Base-by-base conservation (phyloP, 2,888 invertebrate species). In the Meandrusa payeni region DNA sequence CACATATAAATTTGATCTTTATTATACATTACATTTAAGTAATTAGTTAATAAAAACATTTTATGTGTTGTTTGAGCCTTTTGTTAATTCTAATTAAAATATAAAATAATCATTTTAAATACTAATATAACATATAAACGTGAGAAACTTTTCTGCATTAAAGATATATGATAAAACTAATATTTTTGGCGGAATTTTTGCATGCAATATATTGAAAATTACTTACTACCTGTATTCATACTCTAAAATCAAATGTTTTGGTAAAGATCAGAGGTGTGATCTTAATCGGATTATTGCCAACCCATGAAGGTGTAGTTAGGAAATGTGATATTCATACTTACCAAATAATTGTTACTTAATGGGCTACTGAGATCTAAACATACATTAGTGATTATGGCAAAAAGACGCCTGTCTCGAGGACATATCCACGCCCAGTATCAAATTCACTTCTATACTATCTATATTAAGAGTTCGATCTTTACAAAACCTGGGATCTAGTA, bases 351-450 rank as follows among this genome's bases (percentile, higher is more conserved):
- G 15, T 24, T 64, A 67, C 79, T 78, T 79, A 79, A 52, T 54
- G 61, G 62, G 54, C 76, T 83, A 83, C 66, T 81, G 83, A 83
- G 83, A 83, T 83, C 83, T 79, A 68, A 64, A 69, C 65, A 73
- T 72, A 73, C 62, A 51, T 71, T 61, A 57, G 42, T 51, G 60
- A 63, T 66, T 72, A 79, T 78, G 80, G 78, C 79, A 74, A 68
- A 67, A 50, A 60, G 59, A 55, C 57, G 47, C 39, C 42, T 34
- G 26, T 23, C 44, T 28, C 12, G 9, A n/a, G 38, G 44, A 44
- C 33, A 39, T 38, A 34, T 31, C 28, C 38, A 46, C 36, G 46
- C 41, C 50, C 45, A 37, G 46, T 50, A 48, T 50, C 48, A 46
- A 44, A 46, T 41, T 32, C 38, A 42, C 37, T 42, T 52, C 29